Percentiles rank a stretch among this genome's conserved stretches.
These are phyloP conservation scores for Paramormyrops hopkinsi DNA, from an alignment of 2,797 vertebrate species.

Conservation along the genomic window DNA sequence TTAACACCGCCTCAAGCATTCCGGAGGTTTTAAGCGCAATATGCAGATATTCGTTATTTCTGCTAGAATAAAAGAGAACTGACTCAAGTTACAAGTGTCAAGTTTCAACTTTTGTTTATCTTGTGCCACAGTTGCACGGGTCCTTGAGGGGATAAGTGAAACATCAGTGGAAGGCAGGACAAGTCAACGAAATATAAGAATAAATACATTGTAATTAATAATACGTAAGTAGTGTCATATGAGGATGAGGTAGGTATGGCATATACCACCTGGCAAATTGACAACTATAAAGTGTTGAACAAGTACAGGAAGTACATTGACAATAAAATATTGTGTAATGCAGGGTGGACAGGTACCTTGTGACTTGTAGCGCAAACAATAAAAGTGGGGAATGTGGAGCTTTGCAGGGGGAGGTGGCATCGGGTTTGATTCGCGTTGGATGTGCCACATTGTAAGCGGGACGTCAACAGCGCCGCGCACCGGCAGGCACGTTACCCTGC, in stretches of 20 bases:
- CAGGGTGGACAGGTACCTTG: neutral
- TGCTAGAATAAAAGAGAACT: neutral
- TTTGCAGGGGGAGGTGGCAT: neutral
- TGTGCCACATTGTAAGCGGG: neutral
- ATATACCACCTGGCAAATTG: neutral
- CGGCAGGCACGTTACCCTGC: neutral
- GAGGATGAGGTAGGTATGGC: neutral
- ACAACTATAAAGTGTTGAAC: neutral
- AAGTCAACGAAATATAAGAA: neutral
- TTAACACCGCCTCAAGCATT: neutral
- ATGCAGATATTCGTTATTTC: neutral
- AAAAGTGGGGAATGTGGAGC: neutral
- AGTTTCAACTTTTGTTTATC: neutral
- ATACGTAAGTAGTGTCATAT: neutral
- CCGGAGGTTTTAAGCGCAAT: neutral
- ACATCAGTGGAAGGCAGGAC: neutral
- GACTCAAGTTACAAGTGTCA: neutral
- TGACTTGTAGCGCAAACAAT: neutral
- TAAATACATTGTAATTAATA: neutral
- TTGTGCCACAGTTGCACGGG: neutral
- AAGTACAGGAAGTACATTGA: neutral
- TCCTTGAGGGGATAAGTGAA: neutral
- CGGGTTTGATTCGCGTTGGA: neutral
- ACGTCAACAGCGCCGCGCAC: neutral
- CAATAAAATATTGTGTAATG: neutral